phyloP scores from a whole-genome alignment of 2,797 vertebrate species.

The Cyprinodon diabolis region DNA sequence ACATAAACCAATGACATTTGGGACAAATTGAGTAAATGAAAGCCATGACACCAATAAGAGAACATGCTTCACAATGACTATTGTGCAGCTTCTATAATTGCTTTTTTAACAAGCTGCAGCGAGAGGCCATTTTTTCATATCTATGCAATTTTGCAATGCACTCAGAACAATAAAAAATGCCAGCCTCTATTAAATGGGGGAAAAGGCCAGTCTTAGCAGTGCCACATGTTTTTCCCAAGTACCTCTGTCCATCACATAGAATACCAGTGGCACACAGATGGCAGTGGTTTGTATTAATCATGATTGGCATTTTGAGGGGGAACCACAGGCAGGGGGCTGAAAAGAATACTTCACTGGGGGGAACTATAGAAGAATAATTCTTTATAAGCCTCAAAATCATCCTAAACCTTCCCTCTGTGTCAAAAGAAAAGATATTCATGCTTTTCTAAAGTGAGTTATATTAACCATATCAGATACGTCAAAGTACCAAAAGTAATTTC shows the following conservation, averaged over 20 bases:
- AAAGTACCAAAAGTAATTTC: conserved; percentile 68
- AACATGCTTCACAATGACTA: conserved; percentile 79
- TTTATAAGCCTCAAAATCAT: conserved; percentile 36
- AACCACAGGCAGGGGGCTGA: conserved; percentile 49
- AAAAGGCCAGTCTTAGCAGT: conserved; percentile 64
- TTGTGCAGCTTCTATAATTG: conserved; percentile 81
- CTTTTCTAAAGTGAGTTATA: conserved; percentile 56
- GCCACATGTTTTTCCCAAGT: conserved; percentile 71
- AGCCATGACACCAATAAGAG: conserved; percentile 82
- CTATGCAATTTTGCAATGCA: conserved; percentile 76
- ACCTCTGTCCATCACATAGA: conserved; percentile 72
- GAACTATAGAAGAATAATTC: conserved; percentile 49
- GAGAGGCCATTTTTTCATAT: conserved; percentile 79
- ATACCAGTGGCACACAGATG: conserved; percentile 71
- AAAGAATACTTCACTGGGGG: conserved; percentile 51
- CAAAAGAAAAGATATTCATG: conserved; percentile 32
- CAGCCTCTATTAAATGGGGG: conserved; percentile 76
- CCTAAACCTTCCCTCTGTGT: conserved; percentile 40
- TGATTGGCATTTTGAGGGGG: conserved; percentile 71
- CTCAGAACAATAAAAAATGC: conserved; percentile 79
- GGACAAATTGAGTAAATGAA: conserved; percentile 83
- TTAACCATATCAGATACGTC: conserved; percentile 66
- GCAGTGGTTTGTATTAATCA: conserved; percentile 75
- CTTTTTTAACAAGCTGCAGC: conserved; percentile 81
- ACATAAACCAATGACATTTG: conserved; percentile 72